These are phyloP conservation scores for Gallinago paraguaiae DNA, from an alignment of 2,113 vertebrate genomes.

Conservation along the genomic window DNA sequence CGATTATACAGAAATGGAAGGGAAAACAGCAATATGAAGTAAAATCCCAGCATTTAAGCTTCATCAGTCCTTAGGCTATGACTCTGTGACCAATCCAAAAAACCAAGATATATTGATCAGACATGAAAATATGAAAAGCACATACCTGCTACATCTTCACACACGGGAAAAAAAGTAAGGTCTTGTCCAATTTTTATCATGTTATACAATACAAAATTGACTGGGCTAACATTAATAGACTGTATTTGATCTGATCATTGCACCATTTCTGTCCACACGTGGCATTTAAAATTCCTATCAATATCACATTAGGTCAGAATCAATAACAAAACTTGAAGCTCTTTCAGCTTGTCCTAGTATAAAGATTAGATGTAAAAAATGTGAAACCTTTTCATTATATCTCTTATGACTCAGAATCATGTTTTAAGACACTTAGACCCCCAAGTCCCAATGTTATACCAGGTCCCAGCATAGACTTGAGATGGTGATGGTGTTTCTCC, in stretches of 20 bases:
- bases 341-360: background rate
- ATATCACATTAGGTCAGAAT: conserved; percentile 30
- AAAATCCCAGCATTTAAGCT: conserved; percentile 22
- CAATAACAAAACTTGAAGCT: conserved; percentile 9
- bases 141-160: background rate
- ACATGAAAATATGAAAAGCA: background rate
- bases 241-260: conserved; percentile 11
- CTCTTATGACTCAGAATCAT: background rate
- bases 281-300: conserved; percentile 15
- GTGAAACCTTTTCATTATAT: background rate
- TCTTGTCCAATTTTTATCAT: conserved; percentile 6
- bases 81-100: background rate
- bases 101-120: background rate
- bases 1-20: conserved; percentile 4
- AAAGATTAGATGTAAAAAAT: background rate
- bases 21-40: background rate
- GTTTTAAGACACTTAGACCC: background rate
- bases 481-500: background rate
- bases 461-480: background rate
- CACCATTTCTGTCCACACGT: background rate
- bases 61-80: conserved; percentile 8
- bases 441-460: background rate
- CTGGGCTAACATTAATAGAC: background rate
- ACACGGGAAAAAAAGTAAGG: background rate
- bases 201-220: conserved; percentile 40